Percentiles rank a stretch among this genome's conserved stretches.
Conservation (phyloP, 2,797 vertebrate genomes). For the Echeneis naucrates region DNA sequence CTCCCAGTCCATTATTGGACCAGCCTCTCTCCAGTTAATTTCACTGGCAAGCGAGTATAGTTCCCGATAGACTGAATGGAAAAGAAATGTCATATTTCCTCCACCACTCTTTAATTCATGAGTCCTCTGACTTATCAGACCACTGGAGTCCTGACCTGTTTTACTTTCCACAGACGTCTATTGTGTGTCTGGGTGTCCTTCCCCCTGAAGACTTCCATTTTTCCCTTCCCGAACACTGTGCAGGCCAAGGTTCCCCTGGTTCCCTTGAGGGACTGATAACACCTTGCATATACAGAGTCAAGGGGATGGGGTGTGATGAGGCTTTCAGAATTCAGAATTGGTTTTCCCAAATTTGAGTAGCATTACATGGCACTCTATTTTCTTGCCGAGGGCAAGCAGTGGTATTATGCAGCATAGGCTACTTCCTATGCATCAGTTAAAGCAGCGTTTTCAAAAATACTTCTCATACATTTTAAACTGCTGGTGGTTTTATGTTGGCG, state of each 20-base stretch:
- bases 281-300: constrained; percentile 71
- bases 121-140: constrained; percentile 83
- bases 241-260: constrained; percentile 65
- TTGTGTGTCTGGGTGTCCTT: constrained; percentile 80
- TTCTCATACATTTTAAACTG: constrained; percentile 40
- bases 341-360: constrained; percentile 79
- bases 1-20: constrained; percentile 78
- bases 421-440: constrained; percentile 44
- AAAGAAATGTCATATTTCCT: constrained; percentile 83
- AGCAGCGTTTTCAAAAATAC: constrained; percentile 31
- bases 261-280: constrained; percentile 78
- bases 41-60: constrained; percentile 70
- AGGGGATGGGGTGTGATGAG: constrained; percentile 71
- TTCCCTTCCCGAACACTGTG: constrained; percentile 54
- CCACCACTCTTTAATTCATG: constrained; percentile 84
- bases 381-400: constrained; percentile 61
- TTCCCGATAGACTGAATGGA: constrained; percentile 82
- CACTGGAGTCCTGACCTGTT: constrained; percentile 83
- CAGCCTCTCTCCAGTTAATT: constrained; percentile 81
- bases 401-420: constrained; percentile 42
- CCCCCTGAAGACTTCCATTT: constrained; percentile 67
- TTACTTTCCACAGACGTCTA: constrained; percentile 81
- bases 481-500: constrained; percentile 6
- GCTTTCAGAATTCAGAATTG: constrained; percentile 76
- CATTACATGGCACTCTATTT: constrained; percentile 73